These are phyloP conservation scores for Dendroctonus ponderosae DNA, from an alignment of 1,140 invertebrate species.

Conservation along the genomic window DNA sequence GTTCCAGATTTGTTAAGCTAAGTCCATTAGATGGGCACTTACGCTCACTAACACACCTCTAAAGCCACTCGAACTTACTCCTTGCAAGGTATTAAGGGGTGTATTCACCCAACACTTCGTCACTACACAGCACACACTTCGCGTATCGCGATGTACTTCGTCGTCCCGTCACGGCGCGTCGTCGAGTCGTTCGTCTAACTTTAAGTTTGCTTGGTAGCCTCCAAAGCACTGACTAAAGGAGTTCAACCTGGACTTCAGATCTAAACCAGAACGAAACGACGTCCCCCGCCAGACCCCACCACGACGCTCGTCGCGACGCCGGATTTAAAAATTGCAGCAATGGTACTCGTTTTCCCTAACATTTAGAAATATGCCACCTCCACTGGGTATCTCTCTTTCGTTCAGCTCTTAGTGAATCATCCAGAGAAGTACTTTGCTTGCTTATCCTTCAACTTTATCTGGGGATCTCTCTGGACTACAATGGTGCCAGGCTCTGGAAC, in stretches of 20 bases:
- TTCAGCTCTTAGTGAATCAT: conserved; percentile 39
- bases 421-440: conserved; percentile 12
- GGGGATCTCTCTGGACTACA: no score
- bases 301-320: conserved; percentile 14
- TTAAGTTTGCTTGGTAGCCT: conserved; percentile 50
- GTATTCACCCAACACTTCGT: conserved; percentile 33
- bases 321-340: conserved; percentile 20
- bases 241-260: conserved; percentile 42
- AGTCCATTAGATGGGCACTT: conserved; percentile 36
- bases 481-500: no score
- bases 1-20: conserved; percentile 4
- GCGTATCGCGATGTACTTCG: conserved; percentile 43
- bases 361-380: conserved; percentile 36
- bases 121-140: conserved; percentile 42
- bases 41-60: conserved; percentile 31
- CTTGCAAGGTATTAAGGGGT: conserved; percentile 32
- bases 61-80: conserved; percentile 44
- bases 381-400: conserved; percentile 32
- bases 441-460: no score
- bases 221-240: conserved; percentile 51
- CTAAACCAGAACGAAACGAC: conserved; percentile 45
- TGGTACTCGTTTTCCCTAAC: conserved; percentile 9
- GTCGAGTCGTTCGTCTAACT: conserved; percentile 51
- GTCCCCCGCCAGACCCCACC: conserved; percentile 35
- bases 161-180: conserved; percentile 48